Conservation (phyloP, 2,888 invertebrate genomes). For the Nemurella pictetii region DNA sequence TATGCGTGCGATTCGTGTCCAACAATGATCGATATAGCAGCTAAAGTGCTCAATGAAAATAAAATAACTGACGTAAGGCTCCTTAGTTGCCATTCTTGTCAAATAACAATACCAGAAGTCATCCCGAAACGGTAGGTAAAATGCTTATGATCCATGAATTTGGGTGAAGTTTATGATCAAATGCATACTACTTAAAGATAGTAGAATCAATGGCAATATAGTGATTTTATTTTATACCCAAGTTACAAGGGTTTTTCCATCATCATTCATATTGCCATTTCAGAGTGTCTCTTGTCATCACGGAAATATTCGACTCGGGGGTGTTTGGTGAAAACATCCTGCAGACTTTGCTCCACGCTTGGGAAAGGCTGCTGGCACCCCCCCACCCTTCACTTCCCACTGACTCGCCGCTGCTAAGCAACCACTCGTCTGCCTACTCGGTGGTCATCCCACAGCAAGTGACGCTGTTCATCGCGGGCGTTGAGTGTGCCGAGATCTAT, state of each 20-base stretch:
- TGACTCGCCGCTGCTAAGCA: not conserved
- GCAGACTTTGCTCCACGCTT: conserved; percentile 68
- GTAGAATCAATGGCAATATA: too few species aligned
- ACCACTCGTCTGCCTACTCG: conserved; percentile 46
- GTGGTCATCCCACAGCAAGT: conserved; percentile 65
- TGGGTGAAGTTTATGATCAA: too few species aligned
- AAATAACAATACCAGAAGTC: conserved; percentile 57
- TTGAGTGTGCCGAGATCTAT: conserved; percentile 55
- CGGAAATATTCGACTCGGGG: conserved; percentile 80
- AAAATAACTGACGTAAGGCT: conserved; percentile 53
- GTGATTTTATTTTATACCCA: too few species aligned
- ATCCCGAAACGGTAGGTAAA: conserved; percentile 56
- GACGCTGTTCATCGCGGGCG: conserved; percentile 65
- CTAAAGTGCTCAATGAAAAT: conserved; percentile 59
- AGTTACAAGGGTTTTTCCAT: too few species aligned
- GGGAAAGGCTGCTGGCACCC: conserved; percentile 61
- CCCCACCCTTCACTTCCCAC: conserved; percentile 22
- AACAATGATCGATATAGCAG: conserved; percentile 64
- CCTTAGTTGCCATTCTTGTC: conserved; percentile 63
- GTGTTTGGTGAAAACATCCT: conserved; percentile 76
- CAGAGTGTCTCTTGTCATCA: conserved; percentile 66
- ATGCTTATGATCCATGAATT: not conserved
- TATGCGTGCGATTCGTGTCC: conserved; percentile 70
- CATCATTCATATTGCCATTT: conserved; percentile 28
- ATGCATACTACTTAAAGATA: not conserved